phyloP scores from a whole-genome alignment of 1,140 invertebrate genomes.

The Phenacoccus solenopsis region DNA sequence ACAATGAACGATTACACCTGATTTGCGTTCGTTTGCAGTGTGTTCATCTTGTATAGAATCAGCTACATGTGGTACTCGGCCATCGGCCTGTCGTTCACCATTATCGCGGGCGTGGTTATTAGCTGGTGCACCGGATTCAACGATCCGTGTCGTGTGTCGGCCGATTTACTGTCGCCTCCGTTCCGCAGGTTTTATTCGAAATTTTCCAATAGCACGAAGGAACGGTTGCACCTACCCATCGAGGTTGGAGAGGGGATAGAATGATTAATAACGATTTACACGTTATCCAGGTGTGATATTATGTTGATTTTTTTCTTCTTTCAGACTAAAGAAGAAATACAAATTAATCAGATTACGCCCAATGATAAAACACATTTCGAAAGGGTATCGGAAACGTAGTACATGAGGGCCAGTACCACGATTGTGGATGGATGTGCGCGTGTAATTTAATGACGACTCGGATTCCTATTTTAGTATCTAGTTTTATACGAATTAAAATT shows the following conservation, averaged over 20 bases:
- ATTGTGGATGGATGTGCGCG: background rate
- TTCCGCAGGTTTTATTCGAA: constrained; percentile 26
- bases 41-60: constrained; percentile 42
- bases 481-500: no score
- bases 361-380: background rate
- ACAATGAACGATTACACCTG: no score
- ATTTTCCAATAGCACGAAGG: background rate
- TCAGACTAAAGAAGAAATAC: background rate
- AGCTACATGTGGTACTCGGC: constrained; percentile 68
- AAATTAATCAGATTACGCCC: background rate
- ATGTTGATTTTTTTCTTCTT: background rate
- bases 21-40: constrained; percentile 24
- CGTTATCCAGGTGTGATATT: background rate
- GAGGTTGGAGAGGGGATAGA: background rate
- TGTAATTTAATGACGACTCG: no score
- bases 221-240: constrained; percentile 6
- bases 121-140: constrained; percentile 51
- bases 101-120: constrained; percentile 54
- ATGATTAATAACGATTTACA: no score
- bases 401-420: background rate
- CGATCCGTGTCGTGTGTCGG: constrained; percentile 40
- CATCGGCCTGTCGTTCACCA: constrained; percentile 54
- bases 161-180: constrained; percentile 40
- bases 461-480: no score
- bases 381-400: background rate